These are phyloP conservation scores for Amorpha juglandis DNA, from an alignment of 2,888 invertebrate species.

Conservation along the genomic window DNA sequence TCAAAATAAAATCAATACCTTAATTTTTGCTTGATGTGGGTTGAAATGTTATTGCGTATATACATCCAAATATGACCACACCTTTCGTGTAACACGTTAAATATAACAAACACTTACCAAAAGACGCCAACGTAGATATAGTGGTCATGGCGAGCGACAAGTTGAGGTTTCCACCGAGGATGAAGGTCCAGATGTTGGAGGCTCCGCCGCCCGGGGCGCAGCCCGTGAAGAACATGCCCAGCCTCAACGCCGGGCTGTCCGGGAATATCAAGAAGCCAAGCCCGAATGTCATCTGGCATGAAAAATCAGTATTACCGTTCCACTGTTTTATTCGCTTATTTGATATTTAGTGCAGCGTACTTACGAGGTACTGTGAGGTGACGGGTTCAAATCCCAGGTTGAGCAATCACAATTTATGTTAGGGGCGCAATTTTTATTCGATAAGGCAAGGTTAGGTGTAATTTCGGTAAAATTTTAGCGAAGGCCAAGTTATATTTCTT, in stretches of 20 bases:
- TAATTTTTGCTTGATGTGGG: too few relatives aligned
- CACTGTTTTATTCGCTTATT: neutral
- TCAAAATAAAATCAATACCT: too few relatives aligned
- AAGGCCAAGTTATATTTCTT: too few relatives aligned
- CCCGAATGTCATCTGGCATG: conserved; percentile 87
- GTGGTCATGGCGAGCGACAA: conserved; percentile 98
- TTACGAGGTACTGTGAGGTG: too few relatives aligned
- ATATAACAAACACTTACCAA: conserved; percentile 81
- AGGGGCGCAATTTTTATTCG: too few relatives aligned
- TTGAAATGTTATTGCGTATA: neutral
- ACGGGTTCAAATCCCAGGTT: too few relatives aligned
- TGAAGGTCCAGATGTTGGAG: conserved; percentile 97
- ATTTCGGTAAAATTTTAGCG: too few relatives aligned
- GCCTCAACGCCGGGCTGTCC: conserved; percentile 83
- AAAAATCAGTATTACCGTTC: conserved; percentile 8
- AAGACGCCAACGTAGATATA: conserved; percentile 93
- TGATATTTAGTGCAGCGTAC: too few relatives aligned
- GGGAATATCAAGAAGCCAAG: conserved; percentile 90
- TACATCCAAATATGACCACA: too few relatives aligned
- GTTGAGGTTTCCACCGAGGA: conserved; percentile 96
- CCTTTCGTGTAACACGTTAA: too few relatives aligned
- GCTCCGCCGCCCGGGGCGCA: conserved; percentile 97
- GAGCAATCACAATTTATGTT: too few relatives aligned
- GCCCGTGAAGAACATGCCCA: conserved; percentile 95
- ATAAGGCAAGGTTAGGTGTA: too few relatives aligned